Evolutionary conservation across 2,797 vertebrate genomes (phyloP), one percentile per base, ranked within the genome.

Genomic region (Falco naumanni): DNA sequence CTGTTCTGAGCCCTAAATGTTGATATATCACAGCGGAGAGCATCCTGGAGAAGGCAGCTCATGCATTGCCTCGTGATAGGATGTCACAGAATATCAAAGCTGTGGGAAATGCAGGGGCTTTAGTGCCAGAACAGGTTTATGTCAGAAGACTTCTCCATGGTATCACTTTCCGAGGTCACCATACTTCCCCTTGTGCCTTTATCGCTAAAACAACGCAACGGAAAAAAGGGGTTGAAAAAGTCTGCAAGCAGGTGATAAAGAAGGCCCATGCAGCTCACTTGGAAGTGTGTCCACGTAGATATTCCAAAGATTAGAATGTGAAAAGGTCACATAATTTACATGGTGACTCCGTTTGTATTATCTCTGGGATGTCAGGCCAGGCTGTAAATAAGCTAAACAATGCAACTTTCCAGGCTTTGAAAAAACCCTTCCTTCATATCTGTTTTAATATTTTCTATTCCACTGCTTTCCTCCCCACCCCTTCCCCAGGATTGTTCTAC

Each of bases 371-470:
- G 19, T 48, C n/a, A 47, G 22, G 3, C 18, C 43, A 51, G 39
- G 22, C 53, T 89, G 37, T 66, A 87, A 72, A 51, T 65, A 88
- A 83, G 45, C 70, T 33, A 39, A 89, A 86, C 25, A 84, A 72
- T 33, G 16, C 48, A 72, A 89, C 37, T 75, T 95, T 28, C 26
- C 24, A 56, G 16, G 24, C 33, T 61, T 50, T 34, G 18, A 6
- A 87, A 50, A 34, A 12, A 1, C 3, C 1, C 9, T 8, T 53
- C 41, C 28, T 80, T 53, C 33, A 11, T 11, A 90, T 63, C 34
- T 51, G 13, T 90, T 94, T 92, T 78, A 60, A 83, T 65, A 43
- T 8, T 94, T 96, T 96, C 33, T 33, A 37, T 64, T 90, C 60
- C 19, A 25, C 9, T 59, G 34, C 34, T 53, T 90, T 91, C 13